Evolutionary conservation across 1,140 invertebrate species (phyloP).

Genomic region (Andricus grossulariae): DNA sequence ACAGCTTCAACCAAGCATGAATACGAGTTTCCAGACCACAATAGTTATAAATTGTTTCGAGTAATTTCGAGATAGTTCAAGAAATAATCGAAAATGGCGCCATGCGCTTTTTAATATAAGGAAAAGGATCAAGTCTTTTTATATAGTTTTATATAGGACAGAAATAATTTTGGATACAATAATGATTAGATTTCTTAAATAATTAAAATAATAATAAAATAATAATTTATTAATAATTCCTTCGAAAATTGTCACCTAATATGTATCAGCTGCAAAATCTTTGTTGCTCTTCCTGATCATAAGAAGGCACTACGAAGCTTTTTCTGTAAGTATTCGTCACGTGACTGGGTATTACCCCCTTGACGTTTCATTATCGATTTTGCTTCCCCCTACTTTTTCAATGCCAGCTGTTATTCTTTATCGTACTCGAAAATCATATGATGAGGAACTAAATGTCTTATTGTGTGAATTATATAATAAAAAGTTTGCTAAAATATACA

Average conservation of each 20-base stretch:
- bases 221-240: too few relatives aligned
- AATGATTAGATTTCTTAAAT: too few relatives aligned
- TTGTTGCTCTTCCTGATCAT: not conserved
- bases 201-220: too few relatives aligned
- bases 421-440: not conserved
- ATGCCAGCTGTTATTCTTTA: conserved; percentile 24
- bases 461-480: not conserved
- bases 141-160: too few relatives aligned
- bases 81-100: too few relatives aligned
- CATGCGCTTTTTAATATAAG: too few relatives aligned
- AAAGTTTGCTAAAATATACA: not conserved
- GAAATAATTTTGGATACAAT: too few relatives aligned
- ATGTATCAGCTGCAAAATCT: not conserved
- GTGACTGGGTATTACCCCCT: conserved; percentile 1
- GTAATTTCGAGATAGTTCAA: too few relatives aligned
- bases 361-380: conserved; percentile 24
- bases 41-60: too few relatives aligned
- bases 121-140: too few relatives aligned
- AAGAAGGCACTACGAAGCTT: not conserved
- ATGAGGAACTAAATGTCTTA: not conserved
- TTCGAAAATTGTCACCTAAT: not conserved
- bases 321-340: conserved; percentile 7
- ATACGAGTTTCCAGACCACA: too few relatives aligned
- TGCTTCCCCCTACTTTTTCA: conserved; percentile 7
- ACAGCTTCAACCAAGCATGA: too few relatives aligned